These are phyloP conservation scores for Steinernema hermaphroditum DNA, from an alignment of 2,888 invertebrate species.

Conservation along the genomic window DNA sequence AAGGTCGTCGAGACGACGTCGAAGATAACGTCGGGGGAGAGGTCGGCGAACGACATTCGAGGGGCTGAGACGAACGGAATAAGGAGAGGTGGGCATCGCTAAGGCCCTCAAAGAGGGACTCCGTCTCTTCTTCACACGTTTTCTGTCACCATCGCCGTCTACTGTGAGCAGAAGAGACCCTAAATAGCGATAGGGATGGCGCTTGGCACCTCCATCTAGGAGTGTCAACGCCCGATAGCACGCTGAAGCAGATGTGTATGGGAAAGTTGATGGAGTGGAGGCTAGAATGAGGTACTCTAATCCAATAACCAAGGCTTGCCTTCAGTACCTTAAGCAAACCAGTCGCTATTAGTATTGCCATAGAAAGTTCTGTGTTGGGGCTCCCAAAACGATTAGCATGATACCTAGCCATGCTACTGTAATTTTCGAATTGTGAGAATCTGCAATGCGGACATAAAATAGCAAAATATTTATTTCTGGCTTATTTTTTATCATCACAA, in stretches of 20 bases:
- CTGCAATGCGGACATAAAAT: no score
- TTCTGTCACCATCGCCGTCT: background rate
- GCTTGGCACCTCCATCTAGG: background rate
- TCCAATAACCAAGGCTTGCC: no score
- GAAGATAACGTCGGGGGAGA: background rate
- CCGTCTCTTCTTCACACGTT: background rate
- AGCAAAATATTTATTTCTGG: no score
- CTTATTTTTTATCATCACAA: no score
- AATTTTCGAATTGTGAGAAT: no score
- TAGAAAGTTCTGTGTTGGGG: background rate
- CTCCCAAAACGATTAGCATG: no score
- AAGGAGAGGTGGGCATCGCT: conserved; percentile 1
- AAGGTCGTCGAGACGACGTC: background rate
- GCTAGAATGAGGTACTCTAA: no score
- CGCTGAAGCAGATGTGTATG: background rate
- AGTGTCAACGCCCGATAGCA: conserved; percentile 3
- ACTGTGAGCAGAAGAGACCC: background rate
- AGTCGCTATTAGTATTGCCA: background rate
- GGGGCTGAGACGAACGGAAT: background rate
- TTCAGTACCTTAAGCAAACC: no score
- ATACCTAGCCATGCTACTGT: no score
- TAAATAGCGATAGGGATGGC: background rate
- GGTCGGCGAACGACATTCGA: background rate
- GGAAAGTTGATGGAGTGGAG: background rate
- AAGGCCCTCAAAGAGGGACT: background rate